These are phyloP conservation scores for Poecilia picta DNA, from an alignment of 2,797 vertebrate species.

Conservation along the genomic window DNA sequence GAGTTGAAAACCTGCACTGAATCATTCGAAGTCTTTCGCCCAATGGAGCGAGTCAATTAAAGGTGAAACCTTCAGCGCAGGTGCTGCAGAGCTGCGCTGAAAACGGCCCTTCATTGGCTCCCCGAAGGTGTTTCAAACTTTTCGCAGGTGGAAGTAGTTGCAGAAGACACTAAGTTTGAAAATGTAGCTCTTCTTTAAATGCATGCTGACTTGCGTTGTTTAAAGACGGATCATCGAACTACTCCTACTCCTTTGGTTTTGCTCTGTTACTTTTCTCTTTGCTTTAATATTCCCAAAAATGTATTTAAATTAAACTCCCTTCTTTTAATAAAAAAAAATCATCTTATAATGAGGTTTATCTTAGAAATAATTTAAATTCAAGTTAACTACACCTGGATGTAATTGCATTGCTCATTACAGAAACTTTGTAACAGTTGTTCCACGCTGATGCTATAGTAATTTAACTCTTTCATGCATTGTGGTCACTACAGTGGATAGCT, in stretches of 20 bases:
- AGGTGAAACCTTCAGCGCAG: slow-evolving; percentile 47
- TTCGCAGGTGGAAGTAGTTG: slow-evolving; percentile 26
- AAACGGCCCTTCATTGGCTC: slow-evolving; percentile 48
- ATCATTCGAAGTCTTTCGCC: slow-evolving; percentile 58
- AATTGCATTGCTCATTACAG: neutral
- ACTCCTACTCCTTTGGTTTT: neutral
- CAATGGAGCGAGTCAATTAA: slow-evolving; percentile 70
- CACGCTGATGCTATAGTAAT: neutral
- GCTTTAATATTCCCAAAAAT: neutral
- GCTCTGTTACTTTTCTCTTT: neutral
- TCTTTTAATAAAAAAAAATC: neutral
- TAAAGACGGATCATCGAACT: neutral
- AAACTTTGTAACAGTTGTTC: neutral
- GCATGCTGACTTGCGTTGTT: neutral
- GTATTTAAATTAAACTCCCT: neutral
- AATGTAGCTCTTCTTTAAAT: neutral
- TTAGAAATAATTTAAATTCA: neutral
- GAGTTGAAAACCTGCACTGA: slow-evolving; percentile 65
- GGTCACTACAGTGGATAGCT: too few relatives aligned
- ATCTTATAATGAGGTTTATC: neutral
- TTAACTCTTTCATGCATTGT: neutral
- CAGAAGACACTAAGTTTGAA: slow-evolving; percentile 8
- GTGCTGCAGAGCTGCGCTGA: slow-evolving; percentile 38
- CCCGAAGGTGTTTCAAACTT: slow-evolving; percentile 40
- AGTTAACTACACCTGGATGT: neutral